Base-by-base conservation (phyloP, 2,888 invertebrate genomes). In the Tupiocoris notatus region DNA sequence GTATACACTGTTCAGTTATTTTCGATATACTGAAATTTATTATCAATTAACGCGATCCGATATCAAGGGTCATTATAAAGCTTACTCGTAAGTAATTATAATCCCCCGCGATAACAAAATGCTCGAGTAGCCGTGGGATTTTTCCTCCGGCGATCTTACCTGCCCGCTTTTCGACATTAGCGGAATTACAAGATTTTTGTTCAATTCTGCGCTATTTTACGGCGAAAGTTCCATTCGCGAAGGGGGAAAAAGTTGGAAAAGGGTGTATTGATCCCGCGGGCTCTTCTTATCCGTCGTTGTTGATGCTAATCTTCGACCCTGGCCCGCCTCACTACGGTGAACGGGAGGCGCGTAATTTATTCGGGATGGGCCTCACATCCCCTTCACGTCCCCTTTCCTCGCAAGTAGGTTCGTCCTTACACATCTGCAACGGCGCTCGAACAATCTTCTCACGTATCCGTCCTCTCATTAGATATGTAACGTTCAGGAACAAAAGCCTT, bases 211-310 rank as follows among this genome's bases (percentile, higher is more conserved):
- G n/a, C n/a, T n/a, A n/a, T n/a, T n/a, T n/a, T n/a, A n/a, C n/a
- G n/a, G n/a, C n/a, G n/a, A n/a, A n/a, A n/a, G n/a, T n/a, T n/a
- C n/a, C n/a, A n/a, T n/a, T n/a, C n/a, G n/a, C n/a, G n/a, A n/a
- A n/a, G n/a, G n/a, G n/a, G n/a, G 16, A 59, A 59, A 59, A 59
- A 6, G 59, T 6, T 59, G 59, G 59, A 18, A 18, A 18, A 18
- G 59, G 59, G 59, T 17, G 59, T 59, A 59, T 59, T 59, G 59
- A 59, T 59, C 59, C n/a, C 17, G 59, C 59, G 3, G 39, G 39
- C 39, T 39, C 59, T 59, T 59, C 59, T 59, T 59, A 59, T 59
- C 59, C 18, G 59, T 59, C 18, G 59, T 59, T 18, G 59, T 59
- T 59, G 59, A 59, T 59, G 59, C 59, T 59, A 59, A 59, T 59